A percentile compares a stretch with the other conserved stretches of the same genome.
phyloP scores from a whole-genome alignment of 2,113 vertebrate genomes.

The Siphamia tubifer region DNA sequence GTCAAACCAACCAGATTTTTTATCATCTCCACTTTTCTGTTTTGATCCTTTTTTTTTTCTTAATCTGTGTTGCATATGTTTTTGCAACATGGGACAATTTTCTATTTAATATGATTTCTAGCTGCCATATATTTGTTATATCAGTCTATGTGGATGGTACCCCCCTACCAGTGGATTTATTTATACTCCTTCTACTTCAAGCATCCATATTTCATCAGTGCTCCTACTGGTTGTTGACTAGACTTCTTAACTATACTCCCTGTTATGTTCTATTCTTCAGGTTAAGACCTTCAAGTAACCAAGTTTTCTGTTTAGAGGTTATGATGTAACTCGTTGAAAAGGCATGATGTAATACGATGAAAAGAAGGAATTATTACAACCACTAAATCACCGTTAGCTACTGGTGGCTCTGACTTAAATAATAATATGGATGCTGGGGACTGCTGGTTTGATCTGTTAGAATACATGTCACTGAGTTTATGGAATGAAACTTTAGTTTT shows the following conservation, averaged over 20 bases:
- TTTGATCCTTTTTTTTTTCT: no score
- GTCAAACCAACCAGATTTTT: not conserved
- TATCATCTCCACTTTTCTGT: not conserved
- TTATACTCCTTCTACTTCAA: no score
- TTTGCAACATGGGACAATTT: not conserved
- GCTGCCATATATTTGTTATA: no score
- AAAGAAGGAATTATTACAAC: not conserved
- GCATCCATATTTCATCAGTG: no score
- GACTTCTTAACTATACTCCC: not conserved
- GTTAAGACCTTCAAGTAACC: conserved; percentile 1
- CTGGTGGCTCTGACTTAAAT: not conserved
- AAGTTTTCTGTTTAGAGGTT: conserved; percentile 4
- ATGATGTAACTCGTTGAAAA: conserved; percentile 36
- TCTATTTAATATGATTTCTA: no score
- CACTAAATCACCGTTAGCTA: not conserved
- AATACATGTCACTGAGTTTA: no score
- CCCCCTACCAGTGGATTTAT: no score
- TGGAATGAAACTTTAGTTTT: no score
- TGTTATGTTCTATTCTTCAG: not conserved
- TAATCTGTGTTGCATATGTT: not conserved
- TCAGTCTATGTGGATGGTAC: no score
- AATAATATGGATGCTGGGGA: not conserved
- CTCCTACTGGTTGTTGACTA: no score
- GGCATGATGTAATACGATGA: conserved; percentile 20
- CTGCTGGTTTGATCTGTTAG: no score